Evolutionary conservation across 2,888 invertebrate species (phyloP).

Genomic region (Onthophagus sagittarius): DNA sequence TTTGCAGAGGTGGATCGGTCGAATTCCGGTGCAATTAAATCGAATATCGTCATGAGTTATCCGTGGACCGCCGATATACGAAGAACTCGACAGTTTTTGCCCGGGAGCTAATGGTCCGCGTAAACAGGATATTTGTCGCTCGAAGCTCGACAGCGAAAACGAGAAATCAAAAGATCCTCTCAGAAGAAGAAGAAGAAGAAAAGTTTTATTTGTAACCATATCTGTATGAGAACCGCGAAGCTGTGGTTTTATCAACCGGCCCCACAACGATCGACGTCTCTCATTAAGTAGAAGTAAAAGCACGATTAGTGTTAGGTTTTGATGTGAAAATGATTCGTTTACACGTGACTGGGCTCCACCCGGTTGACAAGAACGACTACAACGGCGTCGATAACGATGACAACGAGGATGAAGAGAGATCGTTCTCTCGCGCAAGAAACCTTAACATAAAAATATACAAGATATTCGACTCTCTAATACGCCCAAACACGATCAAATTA

Average conservation of each 20-base stretch:
- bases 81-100: slow-evolving; percentile 10
- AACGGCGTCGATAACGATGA: background rate
- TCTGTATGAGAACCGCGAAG: background rate
- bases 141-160: background rate
- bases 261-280: background rate
- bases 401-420: background rate
- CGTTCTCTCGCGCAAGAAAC: background rate
- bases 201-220: background rate
- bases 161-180: background rate
- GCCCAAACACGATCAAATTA: background rate
- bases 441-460: background rate
- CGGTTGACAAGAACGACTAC: background rate
- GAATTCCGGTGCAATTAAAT: slow-evolving; percentile 24
- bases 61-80: slow-evolving; percentile 1
- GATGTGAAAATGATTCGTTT: background rate
- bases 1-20: slow-evolving; percentile 6
- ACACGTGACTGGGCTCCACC: background rate
- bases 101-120: slow-evolving; percentile 23
- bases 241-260: background rate
- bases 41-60: slow-evolving; percentile 26
- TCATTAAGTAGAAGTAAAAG: background rate
- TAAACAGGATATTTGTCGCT: slow-evolving; percentile 31
- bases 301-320: background rate
- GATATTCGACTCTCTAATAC: background rate
- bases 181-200: background rate